Conservation (phyloP, 2,797 vertebrate genomes). For the Hafferia zeledoni region DNA sequence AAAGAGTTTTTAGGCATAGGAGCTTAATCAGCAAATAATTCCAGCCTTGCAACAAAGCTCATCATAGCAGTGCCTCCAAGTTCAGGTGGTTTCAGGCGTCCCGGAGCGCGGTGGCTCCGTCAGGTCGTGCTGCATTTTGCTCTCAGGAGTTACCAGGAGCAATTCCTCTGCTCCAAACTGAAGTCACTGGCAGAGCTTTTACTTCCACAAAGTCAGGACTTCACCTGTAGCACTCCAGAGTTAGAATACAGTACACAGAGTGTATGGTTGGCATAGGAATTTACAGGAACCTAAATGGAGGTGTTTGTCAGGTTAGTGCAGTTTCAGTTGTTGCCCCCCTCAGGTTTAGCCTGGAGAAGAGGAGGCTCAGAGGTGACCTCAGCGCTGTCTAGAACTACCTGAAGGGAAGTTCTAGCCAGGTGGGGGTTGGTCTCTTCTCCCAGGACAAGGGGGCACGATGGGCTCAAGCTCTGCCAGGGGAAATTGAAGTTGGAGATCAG, state of each 20-base stretch:
- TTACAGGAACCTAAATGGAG: background rate
- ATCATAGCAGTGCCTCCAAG: background rate
- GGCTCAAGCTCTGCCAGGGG: no score
- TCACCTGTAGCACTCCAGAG: background rate
- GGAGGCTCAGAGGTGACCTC: no score
- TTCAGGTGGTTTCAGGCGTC: background rate
- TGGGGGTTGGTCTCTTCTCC: no score
- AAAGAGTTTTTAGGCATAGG: background rate
- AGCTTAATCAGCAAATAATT: constrained; percentile 22
- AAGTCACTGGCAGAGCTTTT: background rate
- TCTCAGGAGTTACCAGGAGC: background rate
- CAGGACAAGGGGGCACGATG: no score
- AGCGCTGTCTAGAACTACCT: no score
- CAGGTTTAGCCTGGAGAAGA: no score
- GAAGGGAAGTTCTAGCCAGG: no score
- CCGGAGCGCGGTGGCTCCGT: background rate
- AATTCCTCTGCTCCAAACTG: background rate
- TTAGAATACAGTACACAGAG: fast-evolving
- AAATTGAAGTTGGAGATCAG: no score
- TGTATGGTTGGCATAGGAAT: fast-evolving
- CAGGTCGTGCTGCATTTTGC: fast-evolving
- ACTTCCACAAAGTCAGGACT: background rate
- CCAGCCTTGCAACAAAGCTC: background rate
- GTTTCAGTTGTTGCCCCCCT: background rate
- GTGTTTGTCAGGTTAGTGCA: background rate